Percentiles rank a stretch among this genome's conserved stretches.
Conservation (phyloP, 2,888 invertebrate genomes). For the Lycia hirtaria region DNA sequence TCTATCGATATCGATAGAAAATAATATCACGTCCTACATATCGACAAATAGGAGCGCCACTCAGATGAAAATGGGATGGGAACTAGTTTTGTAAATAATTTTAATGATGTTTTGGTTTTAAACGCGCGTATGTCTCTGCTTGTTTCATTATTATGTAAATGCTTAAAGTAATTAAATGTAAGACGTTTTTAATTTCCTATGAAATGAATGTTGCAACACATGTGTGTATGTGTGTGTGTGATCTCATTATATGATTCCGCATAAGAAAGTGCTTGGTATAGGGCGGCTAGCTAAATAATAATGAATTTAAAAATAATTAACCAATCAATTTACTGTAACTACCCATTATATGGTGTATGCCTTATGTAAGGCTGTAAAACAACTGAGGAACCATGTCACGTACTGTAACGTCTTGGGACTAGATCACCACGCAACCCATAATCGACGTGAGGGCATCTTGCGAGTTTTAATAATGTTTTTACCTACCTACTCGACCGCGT, state of each 20-base stretch:
- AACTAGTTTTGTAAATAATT: not conserved
- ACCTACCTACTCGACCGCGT: too few relatives aligned
- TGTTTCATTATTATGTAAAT: conserved; percentile 3
- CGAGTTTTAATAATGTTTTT: too few relatives aligned
- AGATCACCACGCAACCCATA: too few relatives aligned
- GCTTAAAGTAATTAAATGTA: conserved; percentile 4
- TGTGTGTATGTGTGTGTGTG: conserved; percentile 27
- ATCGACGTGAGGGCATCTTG: too few relatives aligned
- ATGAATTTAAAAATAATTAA: too few relatives aligned
- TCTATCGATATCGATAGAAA: conserved; percentile 43
- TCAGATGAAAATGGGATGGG: conserved; percentile 13
- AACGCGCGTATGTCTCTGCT: conserved; percentile 23
- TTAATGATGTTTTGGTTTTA: conserved; percentile 5
- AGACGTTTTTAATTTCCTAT: not conserved
- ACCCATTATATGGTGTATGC: too few relatives aligned
- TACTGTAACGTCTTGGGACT: too few relatives aligned
- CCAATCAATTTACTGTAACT: not conserved
- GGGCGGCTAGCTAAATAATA: conserved; percentile 8
- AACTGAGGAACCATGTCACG: too few relatives aligned
- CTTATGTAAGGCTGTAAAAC: not conserved
- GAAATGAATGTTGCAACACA: conserved; percentile 12
- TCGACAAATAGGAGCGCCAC: conserved; percentile 39
- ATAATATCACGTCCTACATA: conserved; percentile 53
- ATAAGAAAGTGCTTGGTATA: conserved; percentile 16
- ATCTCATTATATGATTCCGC: conserved; percentile 39